Evolutionary conservation across 1,140 invertebrate genomes (phyloP).

Genomic region (Scylla paramamosain): DNA sequence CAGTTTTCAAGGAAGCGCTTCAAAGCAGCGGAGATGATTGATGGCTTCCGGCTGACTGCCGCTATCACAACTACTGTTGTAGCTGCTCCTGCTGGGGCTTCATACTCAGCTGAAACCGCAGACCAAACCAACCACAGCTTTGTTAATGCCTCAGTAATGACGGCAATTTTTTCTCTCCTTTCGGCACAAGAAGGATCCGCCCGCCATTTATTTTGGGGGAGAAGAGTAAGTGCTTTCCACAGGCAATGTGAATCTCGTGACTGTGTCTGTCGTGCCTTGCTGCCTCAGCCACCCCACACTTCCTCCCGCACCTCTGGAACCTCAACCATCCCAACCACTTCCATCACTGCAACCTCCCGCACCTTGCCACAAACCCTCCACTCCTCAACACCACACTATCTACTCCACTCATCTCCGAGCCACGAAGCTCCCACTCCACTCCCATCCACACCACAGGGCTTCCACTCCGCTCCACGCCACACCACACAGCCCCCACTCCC

Average conservation of each 20-base stretch:
- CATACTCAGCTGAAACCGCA: neutral
- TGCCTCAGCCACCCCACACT: neutral
- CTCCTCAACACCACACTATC: no score
- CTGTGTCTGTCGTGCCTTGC: neutral
- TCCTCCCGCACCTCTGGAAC: neutral
- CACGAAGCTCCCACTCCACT: no score
- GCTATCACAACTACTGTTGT: neutral
- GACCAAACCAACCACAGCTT: neutral
- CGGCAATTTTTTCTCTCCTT: neutral
- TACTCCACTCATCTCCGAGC: no score
- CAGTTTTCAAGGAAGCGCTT: neutral
- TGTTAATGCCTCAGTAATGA: constrained; percentile 6
- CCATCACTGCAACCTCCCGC: no score
- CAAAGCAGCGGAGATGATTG: neutral
- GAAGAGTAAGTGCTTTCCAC: neutral
- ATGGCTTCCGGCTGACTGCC: neutral
- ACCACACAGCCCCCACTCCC: no score
- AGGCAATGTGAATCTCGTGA: constrained; percentile 3
- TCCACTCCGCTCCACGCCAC: no score
- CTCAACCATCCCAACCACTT: no score
- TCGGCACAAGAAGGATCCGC: neutral
- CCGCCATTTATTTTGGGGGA: neutral
- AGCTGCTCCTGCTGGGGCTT: neutral
- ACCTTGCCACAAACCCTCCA: no score
- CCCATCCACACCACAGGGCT: no score